Conservation (phyloP, 92 coral and sea anemone genomes). For the Porites lobata region DNA sequence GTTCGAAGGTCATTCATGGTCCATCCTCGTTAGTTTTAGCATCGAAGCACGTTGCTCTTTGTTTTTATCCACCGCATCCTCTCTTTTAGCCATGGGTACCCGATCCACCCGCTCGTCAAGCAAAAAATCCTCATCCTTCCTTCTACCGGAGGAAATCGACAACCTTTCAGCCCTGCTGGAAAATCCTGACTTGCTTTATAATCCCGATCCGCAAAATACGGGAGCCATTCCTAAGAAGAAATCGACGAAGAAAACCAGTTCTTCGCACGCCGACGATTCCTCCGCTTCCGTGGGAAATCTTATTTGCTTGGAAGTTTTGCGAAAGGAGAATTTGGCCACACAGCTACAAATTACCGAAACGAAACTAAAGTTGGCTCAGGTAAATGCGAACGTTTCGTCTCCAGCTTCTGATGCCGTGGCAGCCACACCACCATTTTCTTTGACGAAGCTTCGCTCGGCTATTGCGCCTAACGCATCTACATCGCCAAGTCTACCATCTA, state of each 20-base stretch:
- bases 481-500: no score
- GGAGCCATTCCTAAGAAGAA: constrained; percentile 1
- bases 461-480: neutral
- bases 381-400: neutral
- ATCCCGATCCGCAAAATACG: neutral
- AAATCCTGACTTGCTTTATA: neutral
- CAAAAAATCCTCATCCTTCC: neutral
- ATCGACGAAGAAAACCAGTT: neutral
- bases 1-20: no score
- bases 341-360: neutral
- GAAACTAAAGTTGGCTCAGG: neutral
- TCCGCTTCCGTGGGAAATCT: neutral
- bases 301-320: neutral
- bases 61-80: no score
- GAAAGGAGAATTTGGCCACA: neutral
- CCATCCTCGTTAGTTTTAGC: no score
- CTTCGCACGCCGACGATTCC: neutral
- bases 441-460: neutral
- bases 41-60: no score
- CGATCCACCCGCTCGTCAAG: no score
- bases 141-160: constrained; percentile 3
- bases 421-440: constrained; percentile 32
- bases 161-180: constrained; percentile 12
- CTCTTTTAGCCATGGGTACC: no score
- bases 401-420: constrained; percentile 3